Evolutionary conservation across 2,113 vertebrate genomes (phyloP), one percentile per base, ranked within the genome.

Genomic region (Natator depressus): DNA sequence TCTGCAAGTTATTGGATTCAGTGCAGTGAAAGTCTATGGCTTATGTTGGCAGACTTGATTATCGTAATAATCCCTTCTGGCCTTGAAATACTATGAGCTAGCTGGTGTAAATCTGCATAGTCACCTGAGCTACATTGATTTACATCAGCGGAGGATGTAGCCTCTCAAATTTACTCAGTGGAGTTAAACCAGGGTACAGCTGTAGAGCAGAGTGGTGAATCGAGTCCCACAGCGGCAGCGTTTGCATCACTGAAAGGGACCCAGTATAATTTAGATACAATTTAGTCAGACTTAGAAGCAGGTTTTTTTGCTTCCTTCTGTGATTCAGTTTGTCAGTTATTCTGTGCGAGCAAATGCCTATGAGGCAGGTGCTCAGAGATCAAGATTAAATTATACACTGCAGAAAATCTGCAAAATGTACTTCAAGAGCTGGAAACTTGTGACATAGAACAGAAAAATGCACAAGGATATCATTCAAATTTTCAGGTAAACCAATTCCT

Each of bases 401-500:
- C 62, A 91, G 85, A 96, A 97, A 97, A 94, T 72, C 91, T 95
- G 82, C 55, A 94, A 93, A 97, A 93, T 87, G 79, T 54, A 92
- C 81, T 94, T 96, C 90, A 91, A 85, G 93, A 95, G 79, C 57
- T 95, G 81, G 84, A 93, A 96, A 83, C 50, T 92, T 80, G 92
- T 85, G 2, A 6, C 83, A 59, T 87, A 89, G 94, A 92, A 93
- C 92, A 83, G 93, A 92, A 96, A 94, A 94, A n/a, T 91, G 75
- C 75, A 62, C 81, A 75, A 80, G 91, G 57, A 84, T 83, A 93
- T 91, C 93, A 90, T 94, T 49, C 80, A 94, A 87, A 95, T 93
- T 96, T 96, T 54, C 85, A 96, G 89, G 96, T 94, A 93, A 87
- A 96, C 84, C 88, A 76, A 95, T 96, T 96, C 82, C 75, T 92